Evolutionary conservation across 2,888 invertebrate genomes (phyloP).

Genomic region (Brachyptera risi): DNA sequence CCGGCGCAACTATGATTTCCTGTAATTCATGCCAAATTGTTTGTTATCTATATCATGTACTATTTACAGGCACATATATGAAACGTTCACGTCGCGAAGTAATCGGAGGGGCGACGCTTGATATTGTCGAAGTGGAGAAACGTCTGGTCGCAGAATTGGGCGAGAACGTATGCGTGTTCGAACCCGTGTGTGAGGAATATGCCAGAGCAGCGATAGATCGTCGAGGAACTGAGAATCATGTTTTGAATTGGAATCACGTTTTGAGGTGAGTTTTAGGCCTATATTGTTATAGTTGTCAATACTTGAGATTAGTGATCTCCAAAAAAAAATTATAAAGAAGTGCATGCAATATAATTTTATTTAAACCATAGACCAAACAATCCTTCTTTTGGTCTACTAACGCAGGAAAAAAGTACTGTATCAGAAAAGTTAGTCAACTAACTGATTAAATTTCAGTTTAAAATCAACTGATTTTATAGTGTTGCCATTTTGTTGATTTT

Average conservation of each 20-base stretch:
- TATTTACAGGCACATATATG: constrained; percentile 67
- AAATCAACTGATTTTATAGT: too few relatives aligned
- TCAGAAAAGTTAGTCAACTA: too few relatives aligned
- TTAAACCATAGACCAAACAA: too few relatives aligned
- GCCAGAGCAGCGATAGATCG: constrained; percentile 53
- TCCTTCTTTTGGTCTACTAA: too few relatives aligned
- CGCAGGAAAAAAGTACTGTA: too few relatives aligned
- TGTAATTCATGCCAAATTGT: neutral
- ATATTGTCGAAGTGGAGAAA: constrained; percentile 73
- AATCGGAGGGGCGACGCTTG: constrained; percentile 45
- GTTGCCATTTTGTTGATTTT: too few relatives aligned
- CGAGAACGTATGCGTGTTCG: constrained; percentile 71
- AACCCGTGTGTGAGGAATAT: constrained; percentile 70
- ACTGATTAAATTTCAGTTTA: too few relatives aligned
- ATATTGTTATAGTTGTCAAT: too few relatives aligned
- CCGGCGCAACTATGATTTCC: neutral
- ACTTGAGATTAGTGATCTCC: too few relatives aligned
- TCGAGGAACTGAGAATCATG: constrained; percentile 41
- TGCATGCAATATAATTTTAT: too few relatives aligned
- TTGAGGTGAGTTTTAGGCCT: constrained; percentile 76
- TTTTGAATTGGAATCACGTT: constrained; percentile 69
- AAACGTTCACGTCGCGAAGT: constrained; percentile 58
- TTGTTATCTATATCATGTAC: too few relatives aligned
- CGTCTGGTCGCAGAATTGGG: constrained; percentile 73
- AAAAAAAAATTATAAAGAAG: too few relatives aligned